Percentiles rank a stretch among this genome's conserved stretches.
Conservation (phyloP, 1,140 invertebrate genomes). For the Diprion similis region DNA sequence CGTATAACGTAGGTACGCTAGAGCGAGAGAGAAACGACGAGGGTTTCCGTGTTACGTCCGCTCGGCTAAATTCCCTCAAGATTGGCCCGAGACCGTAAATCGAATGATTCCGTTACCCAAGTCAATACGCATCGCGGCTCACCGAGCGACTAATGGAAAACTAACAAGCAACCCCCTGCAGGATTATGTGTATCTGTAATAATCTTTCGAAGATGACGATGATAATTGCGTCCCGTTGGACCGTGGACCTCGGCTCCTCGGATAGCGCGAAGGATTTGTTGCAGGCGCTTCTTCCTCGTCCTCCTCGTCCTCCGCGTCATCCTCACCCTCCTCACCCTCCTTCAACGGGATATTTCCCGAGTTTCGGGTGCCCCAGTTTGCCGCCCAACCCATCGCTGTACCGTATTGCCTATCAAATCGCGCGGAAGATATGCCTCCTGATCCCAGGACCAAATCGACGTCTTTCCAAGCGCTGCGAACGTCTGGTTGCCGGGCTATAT, state of each 20-base stretch:
- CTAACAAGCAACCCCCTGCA: background rate
- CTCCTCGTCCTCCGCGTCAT: conserved; percentile 2
- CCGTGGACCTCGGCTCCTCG: background rate
- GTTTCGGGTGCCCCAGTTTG: background rate
- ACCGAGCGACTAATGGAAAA: conserved; percentile 4
- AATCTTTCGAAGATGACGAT: background rate
- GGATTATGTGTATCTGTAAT: background rate
- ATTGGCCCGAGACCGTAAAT: background rate
- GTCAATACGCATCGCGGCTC: background rate
- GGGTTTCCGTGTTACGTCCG: background rate
- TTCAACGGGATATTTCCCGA: conserved; percentile 31
- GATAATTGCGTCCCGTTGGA: background rate
- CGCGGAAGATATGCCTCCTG: conserved; percentile 12
- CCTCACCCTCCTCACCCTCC: conserved; percentile 29
- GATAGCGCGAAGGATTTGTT: background rate
- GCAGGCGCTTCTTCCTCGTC: background rate
- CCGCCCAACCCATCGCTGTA: background rate
- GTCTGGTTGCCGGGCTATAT: background rate
- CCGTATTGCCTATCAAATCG: conserved; percentile 13
- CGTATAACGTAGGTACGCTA: no score
- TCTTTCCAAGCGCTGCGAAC: background rate
- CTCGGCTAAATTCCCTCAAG: background rate
- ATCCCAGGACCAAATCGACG: conserved; percentile 5
- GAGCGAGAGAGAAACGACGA: no score
- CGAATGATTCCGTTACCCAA: background rate